A percentile compares a stretch with the other conserved stretches of the same genome.
These are phyloP conservation scores for Drosophila paranaensis DNA, from an alignment of 2,888 invertebrate species.

Conservation along the genomic window DNA sequence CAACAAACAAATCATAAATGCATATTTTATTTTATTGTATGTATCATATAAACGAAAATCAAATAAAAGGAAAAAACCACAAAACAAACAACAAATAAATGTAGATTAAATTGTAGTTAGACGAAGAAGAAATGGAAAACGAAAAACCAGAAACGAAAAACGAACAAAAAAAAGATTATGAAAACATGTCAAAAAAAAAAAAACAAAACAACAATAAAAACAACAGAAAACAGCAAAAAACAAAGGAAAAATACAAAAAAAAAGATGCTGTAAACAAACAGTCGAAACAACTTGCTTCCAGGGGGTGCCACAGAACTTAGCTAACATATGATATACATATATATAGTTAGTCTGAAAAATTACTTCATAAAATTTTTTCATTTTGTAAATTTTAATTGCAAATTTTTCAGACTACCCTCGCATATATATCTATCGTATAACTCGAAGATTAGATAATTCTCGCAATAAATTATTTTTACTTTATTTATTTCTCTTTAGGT, in stretches of 20 bases:
- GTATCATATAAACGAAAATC: slow-evolving; percentile 59
- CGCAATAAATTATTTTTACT: background rate
- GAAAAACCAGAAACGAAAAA: slow-evolving; percentile 28
- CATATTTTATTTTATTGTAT: slow-evolving; percentile 66
- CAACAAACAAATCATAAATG: slow-evolving; percentile 47
- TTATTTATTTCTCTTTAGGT: background rate
- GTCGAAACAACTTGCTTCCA: slow-evolving; percentile 30
- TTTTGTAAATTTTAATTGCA: background rate
- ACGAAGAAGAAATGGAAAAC: slow-evolving; percentile 37
- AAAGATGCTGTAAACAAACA: slow-evolving; percentile 55
- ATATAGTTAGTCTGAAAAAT: background rate
- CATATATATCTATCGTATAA: background rate
- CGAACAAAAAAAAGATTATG: slow-evolving; percentile 22
- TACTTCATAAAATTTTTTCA: no score
- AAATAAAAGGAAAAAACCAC: slow-evolving; percentile 57
- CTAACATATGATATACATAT: background rate
- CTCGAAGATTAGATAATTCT: background rate
- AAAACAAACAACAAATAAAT: slow-evolving; percentile 49
- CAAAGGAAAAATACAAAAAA: slow-evolving; percentile 29
- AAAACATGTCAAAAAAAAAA: slow-evolving; percentile 34
- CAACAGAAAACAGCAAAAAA: slow-evolving; percentile 30
- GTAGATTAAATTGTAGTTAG: slow-evolving; percentile 71
- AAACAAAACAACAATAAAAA: slow-evolving; percentile 12
- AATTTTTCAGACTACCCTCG: background rate
- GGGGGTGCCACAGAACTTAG: slow-evolving; percentile 11